Evolutionary conservation across 2,113 vertebrate genomes (phyloP).

Genomic region (Phrynosoma blainvillii): DNA sequence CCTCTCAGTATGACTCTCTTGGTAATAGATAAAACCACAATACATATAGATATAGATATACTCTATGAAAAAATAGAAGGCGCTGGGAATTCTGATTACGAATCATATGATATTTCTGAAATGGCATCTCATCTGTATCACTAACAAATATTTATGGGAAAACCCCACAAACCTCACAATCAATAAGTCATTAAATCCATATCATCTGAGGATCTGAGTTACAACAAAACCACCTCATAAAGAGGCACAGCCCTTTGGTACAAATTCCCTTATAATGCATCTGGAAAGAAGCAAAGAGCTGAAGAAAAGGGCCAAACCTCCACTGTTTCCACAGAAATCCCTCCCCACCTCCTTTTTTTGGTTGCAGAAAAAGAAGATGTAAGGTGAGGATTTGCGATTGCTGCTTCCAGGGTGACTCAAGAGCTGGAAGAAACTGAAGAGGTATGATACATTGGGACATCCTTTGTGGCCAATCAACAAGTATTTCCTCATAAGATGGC

Average conservation of each 20-base stretch:
- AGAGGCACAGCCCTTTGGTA: conserved; percentile 24
- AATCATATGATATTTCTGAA: conserved; percentile 24
- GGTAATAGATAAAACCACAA: conserved; percentile 27
- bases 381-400: not conserved
- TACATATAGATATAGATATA: conserved; percentile 18
- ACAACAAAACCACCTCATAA: not conserved
- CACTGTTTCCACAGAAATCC: not conserved
- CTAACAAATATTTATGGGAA: not conserved
- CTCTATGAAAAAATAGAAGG: conserved; percentile 41
- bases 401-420: not conserved
- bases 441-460: not conserved
- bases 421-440: conserved; percentile 19
- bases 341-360: not conserved
- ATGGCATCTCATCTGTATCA: not conserved
- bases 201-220: not conserved
- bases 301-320: not conserved
- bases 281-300: not conserved
- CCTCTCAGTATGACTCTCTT: conserved; percentile 10
- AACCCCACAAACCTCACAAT: not conserved
- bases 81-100: conserved; percentile 10
- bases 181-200: not conserved
- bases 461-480: conserved; percentile 32
- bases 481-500: not conserved
- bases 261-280: not conserved
- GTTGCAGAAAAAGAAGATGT: conserved; percentile 2